Base-by-base conservation (phyloP, 2,888 invertebrate species). In the Hydroisotoma schaefferi region DNA sequence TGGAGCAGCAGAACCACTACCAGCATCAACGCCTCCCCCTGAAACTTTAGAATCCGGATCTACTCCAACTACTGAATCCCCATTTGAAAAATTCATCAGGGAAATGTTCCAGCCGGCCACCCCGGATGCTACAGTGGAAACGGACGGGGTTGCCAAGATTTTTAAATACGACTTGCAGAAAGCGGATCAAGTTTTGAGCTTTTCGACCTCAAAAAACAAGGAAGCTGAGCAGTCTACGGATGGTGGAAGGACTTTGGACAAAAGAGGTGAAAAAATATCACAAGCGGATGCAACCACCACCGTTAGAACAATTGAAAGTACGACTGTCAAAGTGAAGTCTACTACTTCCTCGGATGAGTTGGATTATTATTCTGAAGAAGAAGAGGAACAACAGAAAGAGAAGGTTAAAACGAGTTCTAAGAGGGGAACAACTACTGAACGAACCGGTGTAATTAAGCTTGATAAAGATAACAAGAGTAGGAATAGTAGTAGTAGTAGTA, bases 71-170 rank as follows among this genome's bases (percentile, higher is more conserved):
- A 8, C 47, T 8, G 47, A 18, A 20, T 25, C 26, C 20, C 22
- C 47, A 8, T 47, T 47, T n/a, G 47, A 47, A 8, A 20, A 47
- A 25, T 47, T 23, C 25, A 23, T 18, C 47, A 20, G 22, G 22
- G 47, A 47, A 18, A 6, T 47, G 6, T 47, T 47, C 25, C 47
- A 8, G 5, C 47, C 47, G 18, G 47, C 22, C 5, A 23, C 5
- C 5, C 47, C 47, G 23, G 47, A 47, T 25, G 47, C 6, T 8
- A 23, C 25, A 8, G 23, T 47, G 6, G 47, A 47, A 4, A 25
- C 47, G 20, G 26, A 47, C 20, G 47, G 47, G 25, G 47, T 47
- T 18, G 47, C 47, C 6, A 47, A 47, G 26, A 47, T 47, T 5
- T 47, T 47, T n/a, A 6, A 6, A 8, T 47, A 47, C 22, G 47